These are phyloP conservation scores for Acleris emargana DNA, from an alignment of 2,888 invertebrate genomes.

Conservation along the genomic window DNA sequence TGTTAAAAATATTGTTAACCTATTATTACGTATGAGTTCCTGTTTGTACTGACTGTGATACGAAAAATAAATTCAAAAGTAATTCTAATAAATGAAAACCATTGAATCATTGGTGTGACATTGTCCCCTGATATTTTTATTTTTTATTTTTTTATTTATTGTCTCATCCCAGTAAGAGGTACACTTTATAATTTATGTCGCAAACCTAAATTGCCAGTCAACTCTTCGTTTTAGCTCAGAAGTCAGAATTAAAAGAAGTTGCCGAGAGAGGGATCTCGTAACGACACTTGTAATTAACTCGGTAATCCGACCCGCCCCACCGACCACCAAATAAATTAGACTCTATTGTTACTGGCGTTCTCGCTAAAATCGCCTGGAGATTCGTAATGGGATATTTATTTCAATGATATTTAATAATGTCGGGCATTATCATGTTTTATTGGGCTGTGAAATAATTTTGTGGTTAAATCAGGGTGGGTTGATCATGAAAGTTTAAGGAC, in stretches of 20 bases:
- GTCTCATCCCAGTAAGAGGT: neutral
- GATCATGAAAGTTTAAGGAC: neutral
- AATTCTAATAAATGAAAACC: too few relatives aligned
- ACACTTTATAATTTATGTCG: neutral
- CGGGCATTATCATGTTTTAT: slow-evolving; percentile 24
- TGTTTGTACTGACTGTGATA: too few relatives aligned
- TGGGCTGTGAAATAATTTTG: slow-evolving; percentile 9
- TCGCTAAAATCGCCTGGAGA: slow-evolving; percentile 56
- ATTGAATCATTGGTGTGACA: too few relatives aligned
- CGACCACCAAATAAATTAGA: slow-evolving; percentile 69
- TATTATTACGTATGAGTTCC: too few relatives aligned
- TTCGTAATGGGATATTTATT: slow-evolving; percentile 44
- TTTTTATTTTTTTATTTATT: too few relatives aligned
- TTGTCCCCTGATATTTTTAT: too few relatives aligned
- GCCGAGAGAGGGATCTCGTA: slow-evolving; percentile 45
- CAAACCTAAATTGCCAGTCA: slow-evolving; percentile 20
- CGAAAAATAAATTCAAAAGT: too few relatives aligned
- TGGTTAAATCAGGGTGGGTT: neutral
- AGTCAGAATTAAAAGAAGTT: slow-evolving; percentile 38
- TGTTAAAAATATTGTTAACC: too few relatives aligned
- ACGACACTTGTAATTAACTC: slow-evolving; percentile 77
- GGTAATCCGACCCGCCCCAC: slow-evolving; percentile 60
- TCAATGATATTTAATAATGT: slow-evolving; percentile 27
- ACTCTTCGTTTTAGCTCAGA: slow-evolving; percentile 18
- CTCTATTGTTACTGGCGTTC: slow-evolving; percentile 54